These are phyloP conservation scores for Lepidocyrtinus sp. DNA, from an alignment of 2,888 invertebrate genomes.

Conservation along the genomic window DNA sequence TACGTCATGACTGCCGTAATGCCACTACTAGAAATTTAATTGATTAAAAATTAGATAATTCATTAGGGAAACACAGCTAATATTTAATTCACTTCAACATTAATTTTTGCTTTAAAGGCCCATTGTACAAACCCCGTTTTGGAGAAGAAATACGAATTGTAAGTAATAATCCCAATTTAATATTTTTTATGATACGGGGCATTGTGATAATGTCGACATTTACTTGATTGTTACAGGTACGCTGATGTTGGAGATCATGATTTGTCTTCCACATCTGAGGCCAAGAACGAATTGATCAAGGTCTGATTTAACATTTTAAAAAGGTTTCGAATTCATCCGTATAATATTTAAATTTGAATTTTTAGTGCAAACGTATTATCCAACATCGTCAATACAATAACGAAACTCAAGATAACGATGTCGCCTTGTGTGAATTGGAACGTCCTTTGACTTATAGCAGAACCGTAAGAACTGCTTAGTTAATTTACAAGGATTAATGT, in stretches of 20 bases:
- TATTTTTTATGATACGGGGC: conserved; percentile 47
- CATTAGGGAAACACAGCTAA: no score
- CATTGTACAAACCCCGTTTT: no score
- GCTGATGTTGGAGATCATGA: conserved; percentile 62
- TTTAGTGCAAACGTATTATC: conserved; percentile 47
- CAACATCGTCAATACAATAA: conserved; percentile 61
- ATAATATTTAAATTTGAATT: no score
- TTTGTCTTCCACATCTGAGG: conserved; percentile 35
- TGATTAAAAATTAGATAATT: no score
- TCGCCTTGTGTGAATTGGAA: conserved; percentile 55
- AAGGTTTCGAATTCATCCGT: no score
- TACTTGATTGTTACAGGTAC: no score
- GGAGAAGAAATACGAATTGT: no score
- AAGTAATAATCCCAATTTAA: no score
- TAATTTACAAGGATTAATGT: no score
- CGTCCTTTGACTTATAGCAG: conserved; percentile 48
- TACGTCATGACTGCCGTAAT: conserved; percentile 64
- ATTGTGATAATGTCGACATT: not conserved
- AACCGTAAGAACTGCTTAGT: conserved; percentile 54
- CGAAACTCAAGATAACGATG: conserved; percentile 64
- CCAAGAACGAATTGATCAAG: conserved; percentile 38
- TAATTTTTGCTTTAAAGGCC: not conserved
- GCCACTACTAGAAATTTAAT: no score
- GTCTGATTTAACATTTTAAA: no score
- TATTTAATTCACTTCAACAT: not conserved